Conservation (phyloP, 2,797 vertebrate genomes). For the Brachyrhaphis roseni region DNA sequence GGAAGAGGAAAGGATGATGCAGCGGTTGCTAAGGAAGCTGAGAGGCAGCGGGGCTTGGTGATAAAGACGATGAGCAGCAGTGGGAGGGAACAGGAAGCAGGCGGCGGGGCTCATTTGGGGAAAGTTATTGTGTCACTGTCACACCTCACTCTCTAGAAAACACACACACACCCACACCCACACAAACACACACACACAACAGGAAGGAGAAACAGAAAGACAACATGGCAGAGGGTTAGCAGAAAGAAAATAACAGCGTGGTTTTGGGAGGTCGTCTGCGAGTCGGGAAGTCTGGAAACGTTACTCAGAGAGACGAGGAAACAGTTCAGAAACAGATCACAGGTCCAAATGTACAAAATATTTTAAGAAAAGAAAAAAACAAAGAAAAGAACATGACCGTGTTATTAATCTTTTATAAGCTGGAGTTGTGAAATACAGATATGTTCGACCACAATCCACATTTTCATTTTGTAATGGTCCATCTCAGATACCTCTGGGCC, state of each 20-base stretch:
- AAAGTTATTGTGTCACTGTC: conserved; percentile 73
- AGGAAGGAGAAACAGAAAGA: conserved; percentile 29
- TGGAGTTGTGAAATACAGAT: background rate
- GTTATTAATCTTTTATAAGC: background rate
- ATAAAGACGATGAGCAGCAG: conserved; percentile 59
- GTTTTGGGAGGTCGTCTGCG: conserved; percentile 5
- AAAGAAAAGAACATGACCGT: background rate
- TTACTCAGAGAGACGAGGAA: conserved; percentile 19
- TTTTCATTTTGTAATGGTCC: background rate
- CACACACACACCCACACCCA: background rate
- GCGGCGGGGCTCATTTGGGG: conserved; percentile 37
- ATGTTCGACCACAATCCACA: background rate
- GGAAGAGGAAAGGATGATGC: conserved; percentile 50
- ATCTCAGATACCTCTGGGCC: background rate
- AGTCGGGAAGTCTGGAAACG: conserved; percentile 32
- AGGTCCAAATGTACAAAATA: background rate
- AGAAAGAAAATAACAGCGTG: conserved; percentile 11
- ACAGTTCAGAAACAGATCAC: background rate
- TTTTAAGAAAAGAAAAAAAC: background rate
- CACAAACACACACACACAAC: conserved; percentile 17
- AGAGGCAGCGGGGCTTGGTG: conserved; percentile 54
- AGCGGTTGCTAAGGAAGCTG: conserved; percentile 60
- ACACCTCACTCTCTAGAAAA: conserved; percentile 80
- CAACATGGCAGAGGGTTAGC: conserved; percentile 46
- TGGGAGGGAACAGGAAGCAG: conserved; percentile 49